phyloP scores from a whole-genome alignment of 2,888 invertebrate genomes.

The Sialis fuliginosa region DNA sequence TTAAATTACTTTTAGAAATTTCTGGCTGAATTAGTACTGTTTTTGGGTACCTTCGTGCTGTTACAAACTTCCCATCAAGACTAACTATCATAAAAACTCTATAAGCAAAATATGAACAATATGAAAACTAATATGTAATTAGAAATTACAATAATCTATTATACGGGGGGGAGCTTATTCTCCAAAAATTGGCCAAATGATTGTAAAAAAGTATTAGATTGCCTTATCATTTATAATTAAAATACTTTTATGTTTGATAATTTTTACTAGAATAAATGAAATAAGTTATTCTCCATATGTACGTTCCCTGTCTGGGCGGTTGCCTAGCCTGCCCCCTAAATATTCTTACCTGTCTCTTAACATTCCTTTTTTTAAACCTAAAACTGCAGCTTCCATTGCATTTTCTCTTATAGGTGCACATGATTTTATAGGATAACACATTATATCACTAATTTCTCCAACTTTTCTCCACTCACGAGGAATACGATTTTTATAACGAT shows the following conservation, averaged over 20 bases:
- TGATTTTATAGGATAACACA: slow-evolving; percentile 41
- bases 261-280: too few species aligned
- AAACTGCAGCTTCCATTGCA: slow-evolving; percentile 30
- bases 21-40: slow-evolving; percentile 33
- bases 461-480: slow-evolving; percentile 37
- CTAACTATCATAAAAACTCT: slow-evolving; percentile 40
- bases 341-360: slow-evolving; percentile 37
- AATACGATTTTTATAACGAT: slow-evolving; percentile 12
- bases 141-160: too few species aligned
- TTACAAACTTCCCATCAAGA: slow-evolving; percentile 34
- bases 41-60: slow-evolving; percentile 35
- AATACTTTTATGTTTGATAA: too few species aligned
- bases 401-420: slow-evolving; percentile 30
- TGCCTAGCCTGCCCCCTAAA: too few species aligned
- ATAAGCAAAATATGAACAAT: not conserved
- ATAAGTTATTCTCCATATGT: too few species aligned
- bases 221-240: too few species aligned
- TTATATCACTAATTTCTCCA: slow-evolving; percentile 34
- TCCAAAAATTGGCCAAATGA: too few species aligned
- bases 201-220: too few species aligned
- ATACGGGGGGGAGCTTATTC: too few species aligned
- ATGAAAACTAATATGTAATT: too few species aligned
- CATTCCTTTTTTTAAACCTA: slow-evolving; percentile 35
- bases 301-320: too few species aligned
- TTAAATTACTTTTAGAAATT: slow-evolving; percentile 30